Evolutionary conservation across 2,888 invertebrate genomes (phyloP).

Genomic region (Drosophila nr. fundita): DNA sequence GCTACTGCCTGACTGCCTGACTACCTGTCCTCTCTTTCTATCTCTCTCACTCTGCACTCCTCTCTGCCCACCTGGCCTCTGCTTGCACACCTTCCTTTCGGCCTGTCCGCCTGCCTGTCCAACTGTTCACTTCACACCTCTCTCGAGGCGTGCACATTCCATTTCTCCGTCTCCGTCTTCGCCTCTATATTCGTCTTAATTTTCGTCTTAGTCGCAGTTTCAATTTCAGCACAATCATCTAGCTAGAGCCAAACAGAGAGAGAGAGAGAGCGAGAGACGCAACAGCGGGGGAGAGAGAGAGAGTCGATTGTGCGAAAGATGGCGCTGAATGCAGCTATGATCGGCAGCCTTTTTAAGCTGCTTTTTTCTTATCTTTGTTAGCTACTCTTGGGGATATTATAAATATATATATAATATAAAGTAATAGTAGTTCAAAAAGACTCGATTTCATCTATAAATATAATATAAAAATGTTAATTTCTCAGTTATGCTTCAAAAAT

Average conservation of each 20-base stretch:
- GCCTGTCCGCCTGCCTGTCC: conserved; percentile 14
- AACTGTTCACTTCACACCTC: conserved; percentile 62
- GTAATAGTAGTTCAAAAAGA: neutral
- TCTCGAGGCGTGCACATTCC: conserved; percentile 26
- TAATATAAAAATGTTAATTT: neutral
- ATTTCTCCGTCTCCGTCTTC: conserved; percentile 7
- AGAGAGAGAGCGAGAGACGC: neutral
- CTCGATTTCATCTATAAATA: neutral
- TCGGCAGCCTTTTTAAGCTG: conserved; percentile 44
- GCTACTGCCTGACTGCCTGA: neutral
- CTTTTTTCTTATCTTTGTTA: neutral
- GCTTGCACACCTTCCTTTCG: conserved; percentile 12
- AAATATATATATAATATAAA: neutral
- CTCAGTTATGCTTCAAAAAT: neutral
- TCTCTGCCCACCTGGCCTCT: neutral
- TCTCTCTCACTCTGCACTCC: neutral
- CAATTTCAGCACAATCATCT: conserved; percentile 46
- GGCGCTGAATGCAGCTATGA: conserved; percentile 58
- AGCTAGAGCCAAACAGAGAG: neutral
- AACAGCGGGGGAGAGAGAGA: neutral
- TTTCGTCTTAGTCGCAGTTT: conserved; percentile 1
- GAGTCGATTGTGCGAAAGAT: conserved; percentile 1
- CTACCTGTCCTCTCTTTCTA: neutral
- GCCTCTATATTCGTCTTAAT: neutral
- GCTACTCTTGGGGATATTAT: neutral